phyloP scores from a whole-genome alignment of 2,888 invertebrate species.

The Carterocephalus palaemon region DNA sequence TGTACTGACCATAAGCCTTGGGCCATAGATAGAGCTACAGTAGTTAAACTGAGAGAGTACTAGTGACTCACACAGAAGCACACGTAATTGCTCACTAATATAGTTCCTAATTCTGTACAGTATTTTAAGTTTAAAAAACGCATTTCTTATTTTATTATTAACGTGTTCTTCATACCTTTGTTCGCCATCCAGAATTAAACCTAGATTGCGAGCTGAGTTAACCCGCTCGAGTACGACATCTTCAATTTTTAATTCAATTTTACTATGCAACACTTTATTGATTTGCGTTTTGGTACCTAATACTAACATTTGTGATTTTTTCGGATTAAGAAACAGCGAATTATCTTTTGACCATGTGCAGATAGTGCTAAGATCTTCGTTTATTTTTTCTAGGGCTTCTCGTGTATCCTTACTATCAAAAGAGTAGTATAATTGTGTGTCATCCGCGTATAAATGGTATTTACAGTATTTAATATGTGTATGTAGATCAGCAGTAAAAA shows the following conservation, averaged over 20 bases:
- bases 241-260: neutral
- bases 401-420: no score
- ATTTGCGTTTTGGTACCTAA: slow-evolving; percentile 4
- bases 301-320: slow-evolving; percentile 8
- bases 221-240: neutral
- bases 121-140: slow-evolving; percentile 9
- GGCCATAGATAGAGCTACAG: no score
- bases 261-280: neutral
- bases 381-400: neutral
- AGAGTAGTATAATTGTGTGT: slow-evolving; percentile 6
- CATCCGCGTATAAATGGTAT: slow-evolving; percentile 7
- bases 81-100: neutral
- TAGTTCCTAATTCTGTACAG: slow-evolving; percentile 8
- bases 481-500: slow-evolving; percentile 4
- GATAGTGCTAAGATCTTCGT: slow-evolving; percentile 1
- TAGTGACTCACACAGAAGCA: no score
- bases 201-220: slow-evolving; percentile 6
- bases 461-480: slow-evolving; percentile 1
- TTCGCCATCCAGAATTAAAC: slow-evolving; percentile 10
- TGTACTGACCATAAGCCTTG: neutral
- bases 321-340: neutral
- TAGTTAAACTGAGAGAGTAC: no score
- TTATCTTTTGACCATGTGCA: neutral
- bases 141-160: no score
- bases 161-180: slow-evolving; percentile 11